Evolutionary conservation across 2,113 vertebrate species (phyloP), one percentile per base, ranked within the genome.

Genomic region (Stigmatopora argus): DNA sequence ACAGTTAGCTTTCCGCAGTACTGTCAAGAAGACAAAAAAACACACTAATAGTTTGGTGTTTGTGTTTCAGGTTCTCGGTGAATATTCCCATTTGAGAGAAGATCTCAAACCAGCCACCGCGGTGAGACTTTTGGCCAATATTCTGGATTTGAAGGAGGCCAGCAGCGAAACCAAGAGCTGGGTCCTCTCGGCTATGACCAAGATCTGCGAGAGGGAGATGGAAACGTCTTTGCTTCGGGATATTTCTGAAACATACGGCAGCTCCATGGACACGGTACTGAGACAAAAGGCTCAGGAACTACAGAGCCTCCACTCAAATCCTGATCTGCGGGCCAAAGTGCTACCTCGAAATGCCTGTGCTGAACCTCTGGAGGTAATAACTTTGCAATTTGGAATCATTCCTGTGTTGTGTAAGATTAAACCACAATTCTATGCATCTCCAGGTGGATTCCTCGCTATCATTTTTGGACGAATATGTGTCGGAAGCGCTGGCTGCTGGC

Each of bases 361-460:
- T 44, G 76, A 85, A 46, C 53, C 71, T 23, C 48, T 85, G 62
- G 87, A 89, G 87, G 87, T 89, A 81, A 75, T 1, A 19, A 31
- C 23, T 2, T 3, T 13, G 19, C 2, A 60, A 41, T 19, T 14
- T 35, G 58, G 2, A 65, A 31, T 19, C 12, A 15, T 52, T 53
- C 12, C 4, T 41, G 6, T 31, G n/a, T 35, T 45, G 46, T 15
- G 44, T 46, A 49, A 68, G 52, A 49, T 69, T 35, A 10, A 8
- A 44, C 21, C 64, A 34, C 17, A 21, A 9, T 53, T 34, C 5
- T 69, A 31, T 67, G 71, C 67, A 17, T 73, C 31, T 69, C 6
- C 74, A 99, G 97, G 94, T 96, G 34, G 97, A 99, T 90, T 94
- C 94, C 62, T 99, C 97, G 8, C 89, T 99, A 69, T 96, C 96